Conservation (phyloP, 23 tunicate genomes). For the Corella eumyota region DNA sequence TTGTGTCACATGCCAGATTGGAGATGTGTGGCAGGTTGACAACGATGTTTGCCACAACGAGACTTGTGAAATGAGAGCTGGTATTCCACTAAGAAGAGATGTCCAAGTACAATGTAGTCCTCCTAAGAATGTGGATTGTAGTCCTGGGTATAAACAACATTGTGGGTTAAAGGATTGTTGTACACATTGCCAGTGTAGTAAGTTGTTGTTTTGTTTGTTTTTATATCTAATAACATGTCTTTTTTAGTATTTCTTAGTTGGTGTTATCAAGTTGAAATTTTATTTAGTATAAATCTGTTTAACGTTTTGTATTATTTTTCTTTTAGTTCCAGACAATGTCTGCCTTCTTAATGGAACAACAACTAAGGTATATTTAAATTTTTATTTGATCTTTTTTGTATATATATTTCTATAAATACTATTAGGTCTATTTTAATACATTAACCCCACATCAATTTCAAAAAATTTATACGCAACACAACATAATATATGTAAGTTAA, state of each 20-base stretch:
- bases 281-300: neutral
- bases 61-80: constrained; percentile 1
- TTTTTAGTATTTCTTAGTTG: too few relatives aligned
- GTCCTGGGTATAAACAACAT: constrained; percentile 3
- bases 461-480: too few relatives aligned
- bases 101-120: neutral
- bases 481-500: too few relatives aligned
- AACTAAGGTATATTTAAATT: constrained; percentile 5
- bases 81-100: neutral
- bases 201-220: constrained; percentile 1
- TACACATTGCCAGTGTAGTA: constrained; percentile 42
- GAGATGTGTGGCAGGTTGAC: constrained; percentile 18
- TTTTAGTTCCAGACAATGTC: constrained; percentile 32
- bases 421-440: too few relatives aligned
- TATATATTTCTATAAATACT: too few relatives aligned
- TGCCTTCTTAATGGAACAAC: constrained; percentile 12
- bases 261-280: neutral
- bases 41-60: neutral
- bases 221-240: neutral
- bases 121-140: constrained; percentile 1
- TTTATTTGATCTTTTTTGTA: too few relatives aligned
- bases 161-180: constrained; percentile 29
- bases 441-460: too few relatives aligned
- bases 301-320: too few relatives aligned
- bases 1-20: constrained; percentile 9